Evolutionary conservation across 2,113 vertebrate genomes (phyloP).

Genomic region (Esox niger): DNA sequence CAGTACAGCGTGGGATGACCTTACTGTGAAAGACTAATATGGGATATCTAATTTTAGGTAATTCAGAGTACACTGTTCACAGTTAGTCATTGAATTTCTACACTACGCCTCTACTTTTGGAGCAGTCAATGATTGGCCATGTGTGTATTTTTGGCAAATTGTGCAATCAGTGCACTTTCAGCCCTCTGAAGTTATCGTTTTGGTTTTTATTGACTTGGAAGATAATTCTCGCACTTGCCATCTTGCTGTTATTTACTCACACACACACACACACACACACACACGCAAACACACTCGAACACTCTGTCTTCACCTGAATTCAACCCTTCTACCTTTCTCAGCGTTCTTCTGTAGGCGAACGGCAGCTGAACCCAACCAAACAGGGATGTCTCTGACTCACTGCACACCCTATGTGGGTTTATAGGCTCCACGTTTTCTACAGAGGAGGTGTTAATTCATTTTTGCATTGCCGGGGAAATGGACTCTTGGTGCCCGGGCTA

Average conservation of each 20-base stretch:
- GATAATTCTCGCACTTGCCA: constrained; percentile 12
- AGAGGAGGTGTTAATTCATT: not conserved
- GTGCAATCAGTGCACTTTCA: constrained; percentile 25
- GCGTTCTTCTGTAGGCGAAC: not conserved
- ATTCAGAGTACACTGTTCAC: no score
- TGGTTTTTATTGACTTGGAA: constrained; percentile 33
- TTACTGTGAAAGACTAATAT: no score
- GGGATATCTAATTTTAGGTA: no score
- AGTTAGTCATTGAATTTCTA: no score
- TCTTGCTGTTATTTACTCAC: no score
- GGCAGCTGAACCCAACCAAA: not conserved
- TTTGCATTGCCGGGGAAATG: no score
- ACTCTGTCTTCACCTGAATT: constrained; percentile 13
- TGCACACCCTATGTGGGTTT: constrained; percentile 3
- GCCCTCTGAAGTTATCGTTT: constrained; percentile 10
- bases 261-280: no score
- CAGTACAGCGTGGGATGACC: no score
- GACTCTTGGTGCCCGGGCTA: no score
- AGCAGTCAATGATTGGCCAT: not conserved
- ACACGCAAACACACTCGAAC: not conserved
- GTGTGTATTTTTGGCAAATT: constrained; percentile 28
- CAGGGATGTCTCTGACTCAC: not conserved
- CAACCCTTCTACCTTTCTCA: not conserved
- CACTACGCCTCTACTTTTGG: no score
- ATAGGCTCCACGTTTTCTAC: constrained; percentile 20